phyloP scores from a whole-genome alignment of 2,888 invertebrate genomes.

The Heteropelma amictum region DNA sequence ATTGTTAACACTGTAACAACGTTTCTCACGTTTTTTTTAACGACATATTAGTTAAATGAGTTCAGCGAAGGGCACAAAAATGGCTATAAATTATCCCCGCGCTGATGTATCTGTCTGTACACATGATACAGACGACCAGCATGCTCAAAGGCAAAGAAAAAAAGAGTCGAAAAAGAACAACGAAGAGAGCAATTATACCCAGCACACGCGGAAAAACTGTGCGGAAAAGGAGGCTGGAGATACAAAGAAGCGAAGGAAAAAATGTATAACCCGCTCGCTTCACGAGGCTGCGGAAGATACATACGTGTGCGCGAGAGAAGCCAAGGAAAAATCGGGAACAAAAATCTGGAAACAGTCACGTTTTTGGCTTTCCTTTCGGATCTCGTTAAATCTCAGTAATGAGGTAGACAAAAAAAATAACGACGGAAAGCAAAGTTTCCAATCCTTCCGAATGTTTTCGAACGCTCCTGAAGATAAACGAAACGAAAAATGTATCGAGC shows the following conservation, averaged over 20 bases:
- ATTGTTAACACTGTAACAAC: conserved; percentile 6
- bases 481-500: too few relatives aligned
- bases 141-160: background rate
- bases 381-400: conserved; percentile 48
- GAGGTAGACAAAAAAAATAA: conserved; percentile 20
- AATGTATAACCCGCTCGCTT: conserved; percentile 5
- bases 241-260: conserved; percentile 2
- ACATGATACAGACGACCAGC: background rate
- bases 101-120: background rate
- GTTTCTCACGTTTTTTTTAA: background rate
- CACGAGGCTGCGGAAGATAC: conserved; percentile 19
- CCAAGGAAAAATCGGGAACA: conserved; percentile 27
- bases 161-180: background rate
- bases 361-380: conserved; percentile 41
- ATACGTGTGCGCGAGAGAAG: conserved; percentile 15
- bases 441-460: background rate
- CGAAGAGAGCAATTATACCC: conserved; percentile 37
- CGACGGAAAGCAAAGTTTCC: background rate
- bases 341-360: conserved; percentile 51
- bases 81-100: too few relatives aligned
- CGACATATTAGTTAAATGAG: conserved; percentile 21
- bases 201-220: conserved; percentile 10
- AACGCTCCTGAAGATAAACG: background rate
- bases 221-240: background rate
- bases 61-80: conserved; percentile 7